These are phyloP conservation scores for Amphipoea lucens DNA, from an alignment of 2,888 invertebrate species.

Conservation along the genomic window DNA sequence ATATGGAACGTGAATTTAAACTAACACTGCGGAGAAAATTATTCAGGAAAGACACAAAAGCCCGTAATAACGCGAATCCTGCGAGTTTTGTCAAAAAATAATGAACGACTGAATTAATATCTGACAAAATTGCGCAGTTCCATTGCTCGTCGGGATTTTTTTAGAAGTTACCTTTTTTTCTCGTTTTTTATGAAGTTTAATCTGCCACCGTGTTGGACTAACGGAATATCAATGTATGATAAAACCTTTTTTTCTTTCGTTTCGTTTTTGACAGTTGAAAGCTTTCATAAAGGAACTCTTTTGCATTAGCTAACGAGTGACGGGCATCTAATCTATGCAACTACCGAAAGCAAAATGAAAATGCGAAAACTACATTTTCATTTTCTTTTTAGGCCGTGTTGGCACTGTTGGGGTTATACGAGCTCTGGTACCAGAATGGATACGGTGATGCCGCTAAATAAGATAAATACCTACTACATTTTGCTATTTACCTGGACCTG, in stretches of 20 bases:
- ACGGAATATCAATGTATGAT: conserved; percentile 49
- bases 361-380: not conserved
- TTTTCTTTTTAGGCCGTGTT: not conserved
- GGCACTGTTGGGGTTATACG: not conserved
- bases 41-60: conserved; percentile 59
- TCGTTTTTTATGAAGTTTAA: conserved; percentile 44
- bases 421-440: not conserved
- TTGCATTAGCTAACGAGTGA: conserved; percentile 20
- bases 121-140: conserved; percentile 39
- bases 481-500: not conserved
- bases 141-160: conserved; percentile 30
- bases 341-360: not conserved
- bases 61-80: conserved; percentile 48
- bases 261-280: not conserved
- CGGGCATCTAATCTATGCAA: not conserved
- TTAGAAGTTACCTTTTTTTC: conserved; percentile 24
- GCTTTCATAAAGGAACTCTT: not conserved
- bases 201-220: conserved; percentile 35
- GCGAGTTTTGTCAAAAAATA: conserved; percentile 56
- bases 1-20: conserved; percentile 55
- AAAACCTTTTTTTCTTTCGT: conserved; percentile 10
- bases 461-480: not conserved
- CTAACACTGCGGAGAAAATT: conserved; percentile 49
- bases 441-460: not conserved
- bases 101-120: conserved; percentile 62